Evolutionary conservation across 1,140 invertebrate species (phyloP), one percentile per base, ranked within the genome.

Genomic region (Drosophila pseudoananassae): DNA sequence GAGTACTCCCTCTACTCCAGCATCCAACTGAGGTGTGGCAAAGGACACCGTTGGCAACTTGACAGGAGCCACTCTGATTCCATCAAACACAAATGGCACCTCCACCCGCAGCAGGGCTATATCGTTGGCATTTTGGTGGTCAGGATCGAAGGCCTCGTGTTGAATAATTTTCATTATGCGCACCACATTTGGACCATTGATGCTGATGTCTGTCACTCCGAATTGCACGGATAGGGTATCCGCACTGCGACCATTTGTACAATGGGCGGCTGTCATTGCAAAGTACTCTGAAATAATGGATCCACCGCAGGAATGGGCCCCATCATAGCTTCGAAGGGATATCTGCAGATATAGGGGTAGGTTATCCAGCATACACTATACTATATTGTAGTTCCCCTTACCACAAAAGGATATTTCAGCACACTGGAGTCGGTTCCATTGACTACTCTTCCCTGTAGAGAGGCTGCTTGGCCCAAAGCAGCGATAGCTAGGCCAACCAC

Each of bases 241-340:
- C 1, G 88, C 53, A 0, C 25, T 38, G 1, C 59, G 54, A 4
- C 92, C 90, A 9, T 80, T 84, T 6, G 93, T 92, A 68, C 94
- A 95, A 79, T 94, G 94, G 1, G 94, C 94, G 1, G 94, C 94
- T 0, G 94, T 94, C 45, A 95, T 52, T 9, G 93, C 93, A 31
- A 93, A 93, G 4, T 91, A 77, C 2, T 92, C 78, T 0, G 93
- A 92, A 20, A 94, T 92, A 4, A 95, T 91, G 0, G 93, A 92
- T 0, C 93, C 93, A 0, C 94, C 94, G 64, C 94, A 94, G 33
- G 94, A 94, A 76, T 94, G 94, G 29, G 91, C 84, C 2, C 90
- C 90, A 29, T 17, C 65, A 10, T 6, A 57, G 27, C 85, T 66
- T 0, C 90, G 85, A 29, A 91, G 20, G 5, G 90, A 91, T 20